Evolutionary conservation across 2,113 vertebrate species (phyloP).

Genomic region (Laterallus jamaicensis): DNA sequence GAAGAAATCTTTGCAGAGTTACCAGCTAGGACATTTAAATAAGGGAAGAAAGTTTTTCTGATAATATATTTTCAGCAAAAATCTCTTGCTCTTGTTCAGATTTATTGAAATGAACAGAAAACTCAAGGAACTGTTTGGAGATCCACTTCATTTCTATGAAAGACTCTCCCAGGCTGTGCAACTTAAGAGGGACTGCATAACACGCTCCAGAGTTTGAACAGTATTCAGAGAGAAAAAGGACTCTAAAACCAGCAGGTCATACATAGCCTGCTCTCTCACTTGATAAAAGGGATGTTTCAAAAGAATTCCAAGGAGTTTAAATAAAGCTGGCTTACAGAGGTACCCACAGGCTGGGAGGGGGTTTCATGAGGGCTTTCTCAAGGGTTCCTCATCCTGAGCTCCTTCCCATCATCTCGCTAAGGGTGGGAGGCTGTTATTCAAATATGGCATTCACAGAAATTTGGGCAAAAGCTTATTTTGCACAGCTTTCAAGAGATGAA

Average conservation of each 20-base stretch:
- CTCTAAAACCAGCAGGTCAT: not conserved
- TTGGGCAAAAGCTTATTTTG: not conserved
- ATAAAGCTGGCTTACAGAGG: not conserved
- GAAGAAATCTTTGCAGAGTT: not conserved
- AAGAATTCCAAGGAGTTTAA: not conserved
- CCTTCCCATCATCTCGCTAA: rapidly evolving
- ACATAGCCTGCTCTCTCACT: not conserved
- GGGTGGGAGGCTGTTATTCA: not conserved
- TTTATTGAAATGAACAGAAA: not conserved
- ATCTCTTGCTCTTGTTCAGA: not conserved
- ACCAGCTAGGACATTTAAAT: not conserved
- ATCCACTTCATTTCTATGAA: not conserved
- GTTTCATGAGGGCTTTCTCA: not conserved
- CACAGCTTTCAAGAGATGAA: not conserved
- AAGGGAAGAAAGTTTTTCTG: not conserved
- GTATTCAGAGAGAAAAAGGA: not conserved
- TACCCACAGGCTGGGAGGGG: rapidly evolving
- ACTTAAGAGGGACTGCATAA: not conserved
- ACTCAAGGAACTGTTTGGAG: rapidly evolving
- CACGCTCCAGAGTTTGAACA: not conserved
- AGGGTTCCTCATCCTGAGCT: not conserved
- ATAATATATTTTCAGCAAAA: not conserved
- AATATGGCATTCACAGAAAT: not conserved
- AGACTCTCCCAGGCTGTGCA: not conserved
- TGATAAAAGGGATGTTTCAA: not conserved